These are phyloP conservation scores for Oxycera nigricornis DNA, from an alignment of 2,888 invertebrate genomes.

Conservation along the genomic window DNA sequence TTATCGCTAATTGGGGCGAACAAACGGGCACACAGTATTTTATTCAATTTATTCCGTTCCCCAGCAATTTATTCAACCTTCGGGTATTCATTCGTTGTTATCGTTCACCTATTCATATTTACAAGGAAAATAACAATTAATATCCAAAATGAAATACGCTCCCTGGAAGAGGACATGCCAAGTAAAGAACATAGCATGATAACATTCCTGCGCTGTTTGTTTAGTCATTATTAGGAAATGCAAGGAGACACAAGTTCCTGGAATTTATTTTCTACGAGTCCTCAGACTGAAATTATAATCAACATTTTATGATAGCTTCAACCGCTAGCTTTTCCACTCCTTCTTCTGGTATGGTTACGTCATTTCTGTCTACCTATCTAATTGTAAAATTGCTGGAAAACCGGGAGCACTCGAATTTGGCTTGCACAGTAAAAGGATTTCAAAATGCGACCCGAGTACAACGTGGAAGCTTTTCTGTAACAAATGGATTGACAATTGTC, in stretches of 20 bases:
- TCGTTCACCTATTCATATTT: too few species aligned
- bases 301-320: not conserved
- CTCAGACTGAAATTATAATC: not conserved
- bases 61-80: too few species aligned
- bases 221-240: constrained; percentile 15
- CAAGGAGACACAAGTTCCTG: not conserved
- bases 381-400: constrained; percentile 20
- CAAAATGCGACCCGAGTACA: not conserved
- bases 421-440: constrained; percentile 36
- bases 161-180: not conserved
- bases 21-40: too few species aligned
- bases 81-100: too few species aligned
- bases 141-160: constrained; percentile 24
- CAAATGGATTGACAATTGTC: constrained; percentile 34
- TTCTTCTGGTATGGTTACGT: not conserved
- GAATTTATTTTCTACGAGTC: constrained; percentile 28
- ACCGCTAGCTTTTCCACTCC: not conserved
- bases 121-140: too few species aligned
- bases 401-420: constrained; percentile 18
- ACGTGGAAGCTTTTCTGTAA: constrained; percentile 27
- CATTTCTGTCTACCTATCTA: constrained; percentile 5
- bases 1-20: too few species aligned
- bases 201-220: constrained; percentile 33
- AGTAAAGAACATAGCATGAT: constrained; percentile 22
- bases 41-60: too few species aligned